Conservation (phyloP, 2,888 invertebrate species). For the Cosmia trapezina region DNA sequence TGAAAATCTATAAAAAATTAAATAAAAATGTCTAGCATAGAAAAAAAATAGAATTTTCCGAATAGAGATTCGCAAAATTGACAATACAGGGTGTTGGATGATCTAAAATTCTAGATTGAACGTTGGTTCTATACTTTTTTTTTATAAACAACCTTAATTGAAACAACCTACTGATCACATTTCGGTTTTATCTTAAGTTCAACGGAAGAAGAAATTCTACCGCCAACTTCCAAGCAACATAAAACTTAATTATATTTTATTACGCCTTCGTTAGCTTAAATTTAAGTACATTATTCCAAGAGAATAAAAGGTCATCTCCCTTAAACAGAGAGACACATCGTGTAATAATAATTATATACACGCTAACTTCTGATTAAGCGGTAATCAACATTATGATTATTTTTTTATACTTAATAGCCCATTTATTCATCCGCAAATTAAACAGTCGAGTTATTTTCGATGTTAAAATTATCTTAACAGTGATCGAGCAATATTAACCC, state of each 20-base stretch:
- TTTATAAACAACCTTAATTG: background rate
- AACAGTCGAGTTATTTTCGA: conserved; percentile 24
- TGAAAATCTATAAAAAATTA: background rate
- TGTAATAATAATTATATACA: conserved; percentile 25
- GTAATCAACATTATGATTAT: conserved; percentile 32
- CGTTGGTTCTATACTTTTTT: too few relatives aligned
- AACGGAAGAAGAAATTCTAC: background rate
- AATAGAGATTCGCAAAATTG: too few relatives aligned
- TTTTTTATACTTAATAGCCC: conserved; percentile 8
- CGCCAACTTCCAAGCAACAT: background rate
- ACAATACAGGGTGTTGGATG: background rate
- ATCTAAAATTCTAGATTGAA: too few relatives aligned
- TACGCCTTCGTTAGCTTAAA: conserved; percentile 20
- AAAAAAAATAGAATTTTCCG: background rate
- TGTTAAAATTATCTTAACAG: conserved; percentile 32
- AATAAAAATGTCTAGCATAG: background rate
- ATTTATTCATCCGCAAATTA: conserved; percentile 32
- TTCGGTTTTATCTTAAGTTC: background rate
- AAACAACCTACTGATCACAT: background rate
- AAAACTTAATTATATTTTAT: conserved; percentile 20
- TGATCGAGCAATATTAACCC: conserved; percentile 30
- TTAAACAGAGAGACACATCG: conserved; percentile 12
- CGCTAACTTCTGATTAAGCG: conserved; percentile 23
- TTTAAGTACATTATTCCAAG: conserved; percentile 12
- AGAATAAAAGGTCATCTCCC: conserved; percentile 7